Base-by-base conservation (phyloP, 2,888 invertebrate species). In the Oscheius sp. region DNA sequence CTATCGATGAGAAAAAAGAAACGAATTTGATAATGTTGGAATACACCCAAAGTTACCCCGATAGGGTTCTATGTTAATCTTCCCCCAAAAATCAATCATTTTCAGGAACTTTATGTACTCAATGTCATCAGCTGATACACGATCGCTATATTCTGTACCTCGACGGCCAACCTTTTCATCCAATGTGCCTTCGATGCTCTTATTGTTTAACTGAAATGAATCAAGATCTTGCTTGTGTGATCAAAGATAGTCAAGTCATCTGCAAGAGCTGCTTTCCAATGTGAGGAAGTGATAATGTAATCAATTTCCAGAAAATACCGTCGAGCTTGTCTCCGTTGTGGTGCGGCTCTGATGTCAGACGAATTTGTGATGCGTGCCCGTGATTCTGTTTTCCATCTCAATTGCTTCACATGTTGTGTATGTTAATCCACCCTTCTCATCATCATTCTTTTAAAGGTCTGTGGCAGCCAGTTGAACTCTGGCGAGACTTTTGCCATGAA, bases 401-500 rank as follows among this genome's bases (percentile, higher is more conserved):
- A 91, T 77, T 95, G 94, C 88, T 95, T 95, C 89, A 91, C 92
- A 36, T 94, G 94, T 67, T 70, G 69, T 91, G 67, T 75, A 33
- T 64, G 20, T 41, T 8, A 9, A 57, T 17, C 14, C 24, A 45
- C 2, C 22, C 24, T 17, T n/a, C n/a, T 4, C 12, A 12, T 4
- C 4, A 2, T 5, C 22, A 22, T 30, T 36, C 14, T 22, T 49
- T 62, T 67, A 38, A 61, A 75, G 75, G 91, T 92, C 44, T 94
- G 95, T 87, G 92, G 92, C 56, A 90, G 91, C 41, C 90, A 91
- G 61, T 89, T 95, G 72, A 91, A 92, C 71, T 92, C 94, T 84
- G 94, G 94, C 24, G 94, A 95, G 85, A 92, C 93, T 81, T 95
- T 94, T 87, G 94, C 94, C 32, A 92, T 94, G 90, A 90, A 92